phyloP scores from a whole-genome alignment of 2,797 vertebrate species.

The Bovichtus variegatus region DNA sequence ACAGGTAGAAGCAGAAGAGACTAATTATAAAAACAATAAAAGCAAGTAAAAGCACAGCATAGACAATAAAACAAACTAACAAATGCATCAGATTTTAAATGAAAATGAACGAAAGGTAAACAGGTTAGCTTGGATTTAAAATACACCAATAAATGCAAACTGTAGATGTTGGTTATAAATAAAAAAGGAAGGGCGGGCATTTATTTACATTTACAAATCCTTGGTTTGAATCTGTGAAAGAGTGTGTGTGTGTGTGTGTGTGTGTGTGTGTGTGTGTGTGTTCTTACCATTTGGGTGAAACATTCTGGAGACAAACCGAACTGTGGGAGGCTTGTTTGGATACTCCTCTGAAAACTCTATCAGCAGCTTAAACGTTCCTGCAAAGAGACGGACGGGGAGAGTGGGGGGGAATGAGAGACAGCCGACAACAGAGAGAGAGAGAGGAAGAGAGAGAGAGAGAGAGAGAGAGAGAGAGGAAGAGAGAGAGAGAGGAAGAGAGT shows the following conservation, averaged over 20 bases:
- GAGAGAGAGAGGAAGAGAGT: too few species aligned
- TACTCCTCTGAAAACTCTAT: conserved; percentile 99
- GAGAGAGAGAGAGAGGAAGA: neutral
- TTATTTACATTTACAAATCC: neutral
- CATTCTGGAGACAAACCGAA: conserved; percentile 99
- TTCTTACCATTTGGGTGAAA: conserved; percentile 98
- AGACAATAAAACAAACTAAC: too few species aligned
- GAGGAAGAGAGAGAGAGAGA: neutral
- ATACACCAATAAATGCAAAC: too few species aligned
- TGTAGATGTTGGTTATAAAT: too few species aligned
- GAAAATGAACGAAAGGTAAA: too few species aligned
- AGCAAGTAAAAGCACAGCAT: too few species aligned
- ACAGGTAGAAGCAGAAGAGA: too few species aligned
- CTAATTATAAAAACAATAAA: too few species aligned
- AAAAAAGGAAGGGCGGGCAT: too few species aligned
- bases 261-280: neutral
- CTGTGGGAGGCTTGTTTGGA: conserved; percentile 98
- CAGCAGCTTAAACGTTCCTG: conserved; percentile 99
- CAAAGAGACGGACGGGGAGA: neutral
- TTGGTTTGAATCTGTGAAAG: too few species aligned
- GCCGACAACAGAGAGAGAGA: neutral
- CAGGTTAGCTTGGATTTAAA: too few species aligned
- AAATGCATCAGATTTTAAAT: too few species aligned
- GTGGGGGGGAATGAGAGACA: neutral
- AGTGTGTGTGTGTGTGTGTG: neutral